These are phyloP conservation scores for Agonopterix subpropinquella DNA, from an alignment of 2,888 invertebrate genomes.

Conservation along the genomic window DNA sequence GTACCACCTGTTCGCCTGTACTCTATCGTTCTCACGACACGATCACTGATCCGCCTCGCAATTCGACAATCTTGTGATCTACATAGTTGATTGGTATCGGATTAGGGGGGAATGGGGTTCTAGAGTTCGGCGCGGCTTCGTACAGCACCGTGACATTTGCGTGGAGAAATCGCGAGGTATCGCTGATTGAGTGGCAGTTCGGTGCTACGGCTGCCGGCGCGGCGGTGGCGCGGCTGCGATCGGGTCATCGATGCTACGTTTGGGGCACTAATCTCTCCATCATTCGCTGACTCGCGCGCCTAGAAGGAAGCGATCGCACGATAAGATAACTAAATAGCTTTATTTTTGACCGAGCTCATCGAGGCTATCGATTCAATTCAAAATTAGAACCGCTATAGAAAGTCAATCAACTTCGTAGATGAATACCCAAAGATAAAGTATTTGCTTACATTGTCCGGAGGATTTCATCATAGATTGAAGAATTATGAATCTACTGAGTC, in stretches of 20 bases:
- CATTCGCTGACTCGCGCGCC: slow-evolving; percentile 28
- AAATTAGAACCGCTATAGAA: slow-evolving; percentile 62
- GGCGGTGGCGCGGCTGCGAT: slow-evolving; percentile 16
- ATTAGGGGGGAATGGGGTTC: slow-evolving; percentile 60
- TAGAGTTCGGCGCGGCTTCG: slow-evolving; percentile 39
- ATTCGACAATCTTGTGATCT: slow-evolving; percentile 66
- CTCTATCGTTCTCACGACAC: slow-evolving; percentile 70
- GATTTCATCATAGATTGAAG: not conserved
- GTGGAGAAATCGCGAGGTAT: slow-evolving; percentile 49
- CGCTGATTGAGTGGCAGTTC: slow-evolving; percentile 54
- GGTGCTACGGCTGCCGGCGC: slow-evolving; percentile 24
- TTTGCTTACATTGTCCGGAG: slow-evolving; percentile 13
- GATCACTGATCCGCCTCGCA: slow-evolving; percentile 49
- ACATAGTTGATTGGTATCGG: slow-evolving; percentile 69
- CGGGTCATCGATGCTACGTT: slow-evolving; percentile 56
- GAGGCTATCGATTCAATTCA: slow-evolving; percentile 45
- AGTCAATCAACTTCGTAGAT: slow-evolving; percentile 57
- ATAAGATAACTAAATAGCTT: slow-evolving; percentile 61
- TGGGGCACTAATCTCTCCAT: slow-evolving; percentile 45
- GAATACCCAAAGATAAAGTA: slow-evolving; percentile 22
- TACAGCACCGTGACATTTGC: slow-evolving; percentile 61
- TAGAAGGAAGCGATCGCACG: slow-evolving; percentile 34
- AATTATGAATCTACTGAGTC: not conserved
- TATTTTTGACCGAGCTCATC: slow-evolving; percentile 48
- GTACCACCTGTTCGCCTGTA: slow-evolving; percentile 57